Evolutionary conservation across 2,888 invertebrate genomes (phyloP).

Genomic region (Odontomyia ornata): DNA sequence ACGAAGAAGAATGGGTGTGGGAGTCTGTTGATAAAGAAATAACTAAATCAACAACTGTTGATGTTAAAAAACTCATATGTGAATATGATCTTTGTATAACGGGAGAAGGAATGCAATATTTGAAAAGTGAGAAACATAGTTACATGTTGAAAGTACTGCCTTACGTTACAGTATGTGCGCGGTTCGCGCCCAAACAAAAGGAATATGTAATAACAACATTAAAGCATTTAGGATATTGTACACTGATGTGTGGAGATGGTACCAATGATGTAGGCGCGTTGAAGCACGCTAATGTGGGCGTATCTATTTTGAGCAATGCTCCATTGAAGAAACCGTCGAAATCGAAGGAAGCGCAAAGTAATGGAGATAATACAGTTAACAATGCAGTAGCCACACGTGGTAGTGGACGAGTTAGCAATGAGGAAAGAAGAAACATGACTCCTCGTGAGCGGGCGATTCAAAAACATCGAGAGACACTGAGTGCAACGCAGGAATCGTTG

Average conservation of each 20-base stretch:
- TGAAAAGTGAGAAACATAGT: constrained; percentile 70
- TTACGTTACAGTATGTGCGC: constrained; percentile 89
- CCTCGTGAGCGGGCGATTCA: constrained; percentile 59
- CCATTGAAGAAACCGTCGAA: constrained; percentile 68
- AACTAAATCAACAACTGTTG: constrained; percentile 50
- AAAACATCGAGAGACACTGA: constrained; percentile 60
- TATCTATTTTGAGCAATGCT: constrained; percentile 87
- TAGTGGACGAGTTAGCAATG: constrained; percentile 50
- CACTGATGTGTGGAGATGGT: constrained; percentile 99
- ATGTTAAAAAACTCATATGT: constrained; percentile 70
- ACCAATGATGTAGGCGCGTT: constrained; percentile 99
- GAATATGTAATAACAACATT: constrained; percentile 92
- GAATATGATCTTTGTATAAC: constrained; percentile 94
- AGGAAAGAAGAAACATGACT: constrained; percentile 55
- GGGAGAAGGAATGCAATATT: constrained; percentile 84
- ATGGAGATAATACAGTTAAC: constrained; percentile 38
- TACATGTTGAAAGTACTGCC: constrained; percentile 81
- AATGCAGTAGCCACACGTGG: constrained; percentile 36
- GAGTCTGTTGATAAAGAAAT: constrained; percentile 76
- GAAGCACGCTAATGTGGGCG: constrained; percentile 98
- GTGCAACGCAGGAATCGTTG: constrained; percentile 58
- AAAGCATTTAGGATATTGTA: constrained; percentile 83
- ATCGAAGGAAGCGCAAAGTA: constrained; percentile 51
- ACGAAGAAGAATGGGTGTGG: constrained; percentile 75
- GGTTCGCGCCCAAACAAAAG: constrained; percentile 99